Evolutionary conservation across 1,140 invertebrate species (phyloP).

Genomic region (Drosophila jambulina): DNA sequence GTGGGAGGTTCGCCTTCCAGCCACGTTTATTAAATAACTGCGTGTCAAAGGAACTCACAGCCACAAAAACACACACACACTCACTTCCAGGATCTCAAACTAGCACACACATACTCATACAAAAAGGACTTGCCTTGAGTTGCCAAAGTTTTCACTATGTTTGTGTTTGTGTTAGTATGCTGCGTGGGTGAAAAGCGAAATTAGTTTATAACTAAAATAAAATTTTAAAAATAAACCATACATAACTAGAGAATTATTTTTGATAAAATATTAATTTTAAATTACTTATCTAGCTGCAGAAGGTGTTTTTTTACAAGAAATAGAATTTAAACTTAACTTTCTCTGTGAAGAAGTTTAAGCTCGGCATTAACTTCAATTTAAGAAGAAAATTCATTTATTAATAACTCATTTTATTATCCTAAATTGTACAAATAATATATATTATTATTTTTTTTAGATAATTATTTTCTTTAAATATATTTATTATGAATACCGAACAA

Average conservation of each 20-base stretch:
- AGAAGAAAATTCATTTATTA: too few species aligned
- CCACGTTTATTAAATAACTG: constrained; percentile 79
- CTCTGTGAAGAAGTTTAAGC: too few species aligned
- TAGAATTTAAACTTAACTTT: neutral
- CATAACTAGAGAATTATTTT: too few species aligned
- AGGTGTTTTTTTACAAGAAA: neutral
- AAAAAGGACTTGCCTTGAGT: constrained; percentile 45
- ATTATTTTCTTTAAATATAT: neutral
- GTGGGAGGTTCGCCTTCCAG: constrained; percentile 26
- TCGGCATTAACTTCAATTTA: too few species aligned
- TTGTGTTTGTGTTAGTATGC: neutral
- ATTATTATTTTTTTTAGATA: too few species aligned
- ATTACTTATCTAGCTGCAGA: neutral
- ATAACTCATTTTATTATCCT: too few species aligned
- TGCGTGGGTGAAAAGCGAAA: constrained; percentile 66
- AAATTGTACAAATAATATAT: too few species aligned
- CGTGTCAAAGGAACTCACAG: constrained; percentile 67
- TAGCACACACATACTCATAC: constrained; percentile 32
- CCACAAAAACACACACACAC: constrained; percentile 19
- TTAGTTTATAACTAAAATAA: constrained; percentile 51
- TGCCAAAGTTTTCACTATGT: constrained; percentile 54
- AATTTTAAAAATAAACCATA: neutral
- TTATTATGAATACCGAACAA: neutral
- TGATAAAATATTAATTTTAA: neutral
- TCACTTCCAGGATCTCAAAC: constrained; percentile 24